Conservation (phyloP, 2,888 invertebrate genomes). For the Acronicta leporina region DNA sequence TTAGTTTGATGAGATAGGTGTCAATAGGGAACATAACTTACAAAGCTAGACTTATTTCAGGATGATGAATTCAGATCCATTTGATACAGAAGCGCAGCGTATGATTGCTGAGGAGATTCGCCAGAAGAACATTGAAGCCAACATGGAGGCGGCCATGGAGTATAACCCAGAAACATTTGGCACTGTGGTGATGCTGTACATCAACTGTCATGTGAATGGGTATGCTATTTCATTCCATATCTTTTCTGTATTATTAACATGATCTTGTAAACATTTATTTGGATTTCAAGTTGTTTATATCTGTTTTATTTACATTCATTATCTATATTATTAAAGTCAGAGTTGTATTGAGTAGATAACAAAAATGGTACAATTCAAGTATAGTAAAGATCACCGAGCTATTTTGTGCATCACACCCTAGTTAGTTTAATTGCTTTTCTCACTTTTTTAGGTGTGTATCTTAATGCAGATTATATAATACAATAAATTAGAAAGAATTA, state of each 20-base stretch:
- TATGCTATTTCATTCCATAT: conserved; percentile 47
- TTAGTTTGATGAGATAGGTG: conserved; percentile 35
- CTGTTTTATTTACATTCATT: too few species aligned
- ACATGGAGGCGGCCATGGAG: conserved; percentile 99
- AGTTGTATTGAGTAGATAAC: too few species aligned
- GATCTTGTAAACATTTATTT: too few species aligned
- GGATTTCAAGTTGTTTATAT: too few species aligned
- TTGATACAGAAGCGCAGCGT: conserved; percentile 98
- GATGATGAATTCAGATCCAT: conserved; percentile 98
- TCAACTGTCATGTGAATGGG: conserved; percentile 99
- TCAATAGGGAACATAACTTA: conserved; percentile 26
- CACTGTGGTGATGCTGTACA: conserved; percentile 99
- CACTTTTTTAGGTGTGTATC: too few species aligned
- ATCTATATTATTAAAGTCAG: too few species aligned
- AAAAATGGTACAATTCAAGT: too few species aligned
- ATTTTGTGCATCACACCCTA: too few species aligned
- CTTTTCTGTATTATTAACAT: neutral
- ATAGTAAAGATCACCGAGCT: too few species aligned
- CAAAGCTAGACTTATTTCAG: conserved; percentile 72
- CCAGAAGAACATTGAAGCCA: conserved; percentile 98
- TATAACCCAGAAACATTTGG: conserved; percentile 99
- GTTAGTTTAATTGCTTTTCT: too few species aligned
- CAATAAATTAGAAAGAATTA: too few species aligned
- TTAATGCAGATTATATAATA: too few species aligned
- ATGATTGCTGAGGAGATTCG: conserved; percentile 98